Percentiles rank a stretch among this genome's conserved stretches.
Evolutionary conservation across 1,140 invertebrate genomes (phyloP).

Genomic region (Drosophila insularis): DNA sequence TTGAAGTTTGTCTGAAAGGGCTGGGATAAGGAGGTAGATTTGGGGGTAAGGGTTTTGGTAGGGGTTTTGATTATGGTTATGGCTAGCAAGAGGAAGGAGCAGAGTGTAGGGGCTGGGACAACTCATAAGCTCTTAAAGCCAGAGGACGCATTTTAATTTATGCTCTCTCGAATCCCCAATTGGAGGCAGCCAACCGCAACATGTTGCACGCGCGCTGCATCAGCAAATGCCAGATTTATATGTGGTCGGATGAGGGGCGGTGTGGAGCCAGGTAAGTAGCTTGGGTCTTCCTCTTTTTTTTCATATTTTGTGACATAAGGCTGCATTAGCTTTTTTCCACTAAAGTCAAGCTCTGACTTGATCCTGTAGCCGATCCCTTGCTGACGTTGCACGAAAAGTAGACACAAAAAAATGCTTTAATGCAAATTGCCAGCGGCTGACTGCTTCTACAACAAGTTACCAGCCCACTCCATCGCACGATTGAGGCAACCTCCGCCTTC

Average conservation of each 20-base stretch:
- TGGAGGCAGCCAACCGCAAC: slow-evolving; percentile 71
- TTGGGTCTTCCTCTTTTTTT: slow-evolving; percentile 3
- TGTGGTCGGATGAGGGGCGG: not conserved
- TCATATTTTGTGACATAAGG: slow-evolving; percentile 10
- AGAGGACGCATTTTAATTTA: slow-evolving; percentile 69
- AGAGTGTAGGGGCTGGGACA: not conserved
- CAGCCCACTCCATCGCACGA: not conserved
- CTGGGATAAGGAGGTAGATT: not conserved
- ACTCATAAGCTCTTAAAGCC: slow-evolving; percentile 31
- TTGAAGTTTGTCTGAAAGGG: slow-evolving; percentile 6
- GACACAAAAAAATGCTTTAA: slow-evolving; percentile 60
- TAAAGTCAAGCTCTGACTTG: not conserved
- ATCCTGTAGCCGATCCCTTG: slow-evolving; percentile 19
- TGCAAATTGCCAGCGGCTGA: slow-evolving; percentile 71
- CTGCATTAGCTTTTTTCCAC: not conserved
- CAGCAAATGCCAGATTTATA: slow-evolving; percentile 36
- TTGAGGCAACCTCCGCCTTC: not conserved
- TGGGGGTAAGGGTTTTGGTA: not conserved
- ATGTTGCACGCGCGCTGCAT: slow-evolving; percentile 65
- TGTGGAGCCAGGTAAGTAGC: not conserved
- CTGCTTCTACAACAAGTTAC: slow-evolving; percentile 17
- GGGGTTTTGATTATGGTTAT: slow-evolving; percentile 1
- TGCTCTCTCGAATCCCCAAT: slow-evolving; percentile 76
- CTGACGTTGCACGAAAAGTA: slow-evolving; percentile 42
- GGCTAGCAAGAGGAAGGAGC: not conserved